Base-by-base conservation (phyloP, 2,113 vertebrate species). In the Rana temporaria region DNA sequence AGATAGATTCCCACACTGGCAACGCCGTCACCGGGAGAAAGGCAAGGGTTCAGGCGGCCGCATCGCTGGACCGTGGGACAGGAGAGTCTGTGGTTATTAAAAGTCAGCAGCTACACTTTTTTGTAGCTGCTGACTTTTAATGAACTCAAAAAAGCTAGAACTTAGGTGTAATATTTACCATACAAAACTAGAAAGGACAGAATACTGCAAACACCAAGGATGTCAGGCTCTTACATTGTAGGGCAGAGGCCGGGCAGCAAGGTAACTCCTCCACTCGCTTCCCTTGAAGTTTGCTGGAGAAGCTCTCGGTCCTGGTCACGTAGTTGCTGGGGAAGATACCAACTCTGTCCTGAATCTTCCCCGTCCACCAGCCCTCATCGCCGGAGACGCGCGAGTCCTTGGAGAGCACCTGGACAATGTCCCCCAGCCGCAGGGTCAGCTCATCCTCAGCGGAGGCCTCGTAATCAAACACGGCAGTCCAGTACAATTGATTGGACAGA, bases 321-420 rank as follows among this genome's bases (percentile, higher is more conserved):
- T 98, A 99, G 89, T 98, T 98, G 88, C 95, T 95, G 79, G 97
- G 97, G 89, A 98, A 99, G 86, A 98, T 97, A 91, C 97, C 97
- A 82, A 98, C 96, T 70, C 96, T 94, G 90, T 97, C 96, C 79
- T 93, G 94, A 76, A 98, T 95, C 92, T 96, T 94, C 16, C 97
- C 97, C 20, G 97, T 98, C 97, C 97, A 99, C 97, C 97, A 99
- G 59, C 97, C 97, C 86, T 97, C 96, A 84, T 99, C 97, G 20
- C 97, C 97, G 1, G 97, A 99, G 85, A 99, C 96, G 86, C 96
- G 93, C 20, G 95, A 96, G 89, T 99, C 97, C 90, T 95, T 96
- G 88, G 97, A 99, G 87, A 99, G 91, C 85, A 98, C 94, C 88
- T 97, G 95, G 86, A 98, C 96, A 90, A 96, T 88, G 88, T 98